Evolutionary conservation across 1,140 invertebrate genomes (phyloP).

Genomic region (Temnothorax curvispinosus): DNA sequence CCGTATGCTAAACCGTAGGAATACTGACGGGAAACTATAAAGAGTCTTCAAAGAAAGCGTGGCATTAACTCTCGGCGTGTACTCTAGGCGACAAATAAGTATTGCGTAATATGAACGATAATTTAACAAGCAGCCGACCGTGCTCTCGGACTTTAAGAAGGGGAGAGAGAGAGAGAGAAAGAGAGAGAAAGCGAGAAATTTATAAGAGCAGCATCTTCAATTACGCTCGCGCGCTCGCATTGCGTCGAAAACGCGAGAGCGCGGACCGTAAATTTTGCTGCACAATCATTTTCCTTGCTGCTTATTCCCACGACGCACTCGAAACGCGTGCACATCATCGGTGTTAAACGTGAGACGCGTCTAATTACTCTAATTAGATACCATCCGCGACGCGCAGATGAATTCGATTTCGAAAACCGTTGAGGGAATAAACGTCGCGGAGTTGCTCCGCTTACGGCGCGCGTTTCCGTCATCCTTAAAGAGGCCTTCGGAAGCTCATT

Average conservation of each 20-base stretch:
- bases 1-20: conserved; percentile 20
- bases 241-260: conserved; percentile 8
- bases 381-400: background rate
- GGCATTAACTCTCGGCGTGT: conserved; percentile 9
- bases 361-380: conserved; percentile 52
- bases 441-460: background rate
- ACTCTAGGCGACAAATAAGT: conserved; percentile 20
- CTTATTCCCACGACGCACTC: background rate
- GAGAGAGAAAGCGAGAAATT: conserved; percentile 38
- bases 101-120: conserved; percentile 34
- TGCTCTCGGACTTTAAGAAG: background rate
- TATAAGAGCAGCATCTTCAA: conserved; percentile 33
- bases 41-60: conserved; percentile 5
- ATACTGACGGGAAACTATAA: background rate
- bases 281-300: background rate
- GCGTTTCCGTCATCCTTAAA: conserved; percentile 13
- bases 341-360: conserved; percentile 1
- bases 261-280: background rate
- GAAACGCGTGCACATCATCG: conserved; percentile 6
- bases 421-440: conserved; percentile 1
- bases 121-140: background rate
- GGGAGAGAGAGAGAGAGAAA: background rate
- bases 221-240: conserved; percentile 16
- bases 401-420: conserved; percentile 14
- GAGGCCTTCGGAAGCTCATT: background rate